Evolutionary conservation across 2,888 invertebrate genomes (phyloP).

Genomic region (Diaprepes abbreviatus): DNA sequence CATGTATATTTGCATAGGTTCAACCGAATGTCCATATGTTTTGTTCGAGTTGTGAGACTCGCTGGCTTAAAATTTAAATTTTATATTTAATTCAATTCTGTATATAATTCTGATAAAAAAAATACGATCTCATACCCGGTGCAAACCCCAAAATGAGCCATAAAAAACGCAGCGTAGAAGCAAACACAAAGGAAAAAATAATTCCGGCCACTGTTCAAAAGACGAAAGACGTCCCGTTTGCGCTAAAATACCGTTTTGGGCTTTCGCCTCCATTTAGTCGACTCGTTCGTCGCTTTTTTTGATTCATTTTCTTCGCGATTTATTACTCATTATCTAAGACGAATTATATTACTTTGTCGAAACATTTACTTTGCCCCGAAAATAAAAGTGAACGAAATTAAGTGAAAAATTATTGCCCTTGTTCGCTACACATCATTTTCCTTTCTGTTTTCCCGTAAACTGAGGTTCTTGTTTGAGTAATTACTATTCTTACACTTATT

Average conservation of each 20-base stretch:
- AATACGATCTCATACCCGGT: conserved; percentile 2
- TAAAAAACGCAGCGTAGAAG: conserved; percentile 36
- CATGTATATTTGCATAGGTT: too few species aligned
- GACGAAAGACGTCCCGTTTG: conserved; percentile 39
- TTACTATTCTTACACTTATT: too few species aligned
- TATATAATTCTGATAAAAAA: too few species aligned
- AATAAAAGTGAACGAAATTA: conserved; percentile 27
- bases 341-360: conserved; percentile 56
- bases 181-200: conserved; percentile 40
- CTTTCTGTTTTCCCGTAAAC: background rate
- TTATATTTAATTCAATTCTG: too few species aligned
- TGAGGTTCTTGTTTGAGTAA: background rate
- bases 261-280: conserved; percentile 37
- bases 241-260: conserved; percentile 43
- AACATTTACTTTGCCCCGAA: conserved; percentile 55
- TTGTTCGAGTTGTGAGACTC: too few species aligned
- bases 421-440: conserved; percentile 12
- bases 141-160: conserved; percentile 34
- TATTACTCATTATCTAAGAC: conserved; percentile 58
- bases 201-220: conserved; percentile 35
- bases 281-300: conserved; percentile 49
- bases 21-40: too few species aligned
- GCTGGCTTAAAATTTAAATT: too few species aligned
- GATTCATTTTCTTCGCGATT: conserved; percentile 58
- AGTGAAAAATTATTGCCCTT: conserved; percentile 13